Conservation (phyloP, 2,888 invertebrate species). For the Microchrysa polita region DNA sequence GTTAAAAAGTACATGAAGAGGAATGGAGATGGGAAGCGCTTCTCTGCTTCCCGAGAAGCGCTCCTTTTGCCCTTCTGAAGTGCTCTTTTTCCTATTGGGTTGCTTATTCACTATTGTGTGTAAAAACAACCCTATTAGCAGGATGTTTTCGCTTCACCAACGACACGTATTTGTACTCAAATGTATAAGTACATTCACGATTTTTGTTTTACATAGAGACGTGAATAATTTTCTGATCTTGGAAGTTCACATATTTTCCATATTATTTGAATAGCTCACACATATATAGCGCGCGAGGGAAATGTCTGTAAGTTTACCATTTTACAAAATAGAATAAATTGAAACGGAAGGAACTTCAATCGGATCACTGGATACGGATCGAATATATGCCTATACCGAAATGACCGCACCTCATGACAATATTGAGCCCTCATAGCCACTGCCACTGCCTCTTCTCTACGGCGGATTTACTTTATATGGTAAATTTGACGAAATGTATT, state of each 20-base stretch:
- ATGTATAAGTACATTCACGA: neutral
- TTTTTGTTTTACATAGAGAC: neutral
- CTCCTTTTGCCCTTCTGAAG: too few relatives aligned
- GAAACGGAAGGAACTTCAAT: slow-evolving; percentile 34
- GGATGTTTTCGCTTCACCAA: neutral
- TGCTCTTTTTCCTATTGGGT: too few relatives aligned
- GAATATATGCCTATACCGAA: neutral
- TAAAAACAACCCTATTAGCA: neutral
- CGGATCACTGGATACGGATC: neutral
- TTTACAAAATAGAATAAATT: slow-evolving; percentile 19
- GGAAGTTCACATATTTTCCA: slow-evolving; percentile 15
- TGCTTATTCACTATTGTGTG: neutral
- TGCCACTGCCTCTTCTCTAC: neutral
- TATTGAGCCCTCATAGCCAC: neutral
- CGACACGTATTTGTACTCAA: neutral
- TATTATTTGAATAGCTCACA: slow-evolving; percentile 30
- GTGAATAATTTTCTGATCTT: neutral
- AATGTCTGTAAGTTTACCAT: neutral
- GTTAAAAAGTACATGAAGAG: too few relatives aligned
- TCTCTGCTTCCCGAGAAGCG: too few relatives aligned
- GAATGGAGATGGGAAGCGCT: too few relatives aligned
- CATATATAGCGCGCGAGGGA: neutral
- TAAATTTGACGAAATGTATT: slow-evolving; percentile 27
- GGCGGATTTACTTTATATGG: slow-evolving; percentile 4
- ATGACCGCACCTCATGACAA: neutral